Conservation (phyloP, 1,140 invertebrate genomes). For the Drosophila obscura region DNA sequence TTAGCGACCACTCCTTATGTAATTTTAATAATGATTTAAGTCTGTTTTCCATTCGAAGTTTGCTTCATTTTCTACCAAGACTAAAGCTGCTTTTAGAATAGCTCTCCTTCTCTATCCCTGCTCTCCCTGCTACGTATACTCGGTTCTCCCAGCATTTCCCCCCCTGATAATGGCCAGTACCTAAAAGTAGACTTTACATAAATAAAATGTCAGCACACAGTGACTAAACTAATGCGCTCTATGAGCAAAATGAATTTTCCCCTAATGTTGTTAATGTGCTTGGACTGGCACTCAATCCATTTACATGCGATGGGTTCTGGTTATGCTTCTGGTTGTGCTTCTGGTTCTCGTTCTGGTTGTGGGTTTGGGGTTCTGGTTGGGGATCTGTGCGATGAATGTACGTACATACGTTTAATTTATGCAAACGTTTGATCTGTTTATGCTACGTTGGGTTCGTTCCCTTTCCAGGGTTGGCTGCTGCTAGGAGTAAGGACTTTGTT, state of each 20-base stretch:
- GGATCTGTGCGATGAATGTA: conserved; percentile 6
- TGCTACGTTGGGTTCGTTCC: conserved; percentile 56
- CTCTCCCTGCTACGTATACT: conserved; percentile 5
- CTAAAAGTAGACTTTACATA: conserved; percentile 39
- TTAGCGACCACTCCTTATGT: too few species aligned
- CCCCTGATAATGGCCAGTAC: neutral
- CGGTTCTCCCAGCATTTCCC: neutral
- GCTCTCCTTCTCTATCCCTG: too few species aligned
- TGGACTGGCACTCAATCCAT: conserved; percentile 23
- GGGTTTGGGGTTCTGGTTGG: neutral
- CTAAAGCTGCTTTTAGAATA: neutral
- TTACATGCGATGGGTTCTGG: conserved; percentile 15
- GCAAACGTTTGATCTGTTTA: conserved; percentile 74
- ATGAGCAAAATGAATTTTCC: conserved; percentile 38
- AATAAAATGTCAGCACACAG: conserved; percentile 18
- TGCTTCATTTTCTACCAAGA: neutral
- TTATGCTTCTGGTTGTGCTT: neutral
- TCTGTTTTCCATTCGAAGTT: too few species aligned
- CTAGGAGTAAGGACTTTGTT: conserved; percentile 14
- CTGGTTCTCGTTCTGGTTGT: neutral
- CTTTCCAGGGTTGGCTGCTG: neutral
- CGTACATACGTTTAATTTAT: conserved; percentile 48
- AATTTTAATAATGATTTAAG: too few species aligned
- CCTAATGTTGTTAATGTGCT: conserved; percentile 45
- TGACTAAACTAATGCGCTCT: conserved; percentile 44